phyloP scores from a whole-genome alignment of 2,797 vertebrate species.

The Danio albolineatus region DNA sequence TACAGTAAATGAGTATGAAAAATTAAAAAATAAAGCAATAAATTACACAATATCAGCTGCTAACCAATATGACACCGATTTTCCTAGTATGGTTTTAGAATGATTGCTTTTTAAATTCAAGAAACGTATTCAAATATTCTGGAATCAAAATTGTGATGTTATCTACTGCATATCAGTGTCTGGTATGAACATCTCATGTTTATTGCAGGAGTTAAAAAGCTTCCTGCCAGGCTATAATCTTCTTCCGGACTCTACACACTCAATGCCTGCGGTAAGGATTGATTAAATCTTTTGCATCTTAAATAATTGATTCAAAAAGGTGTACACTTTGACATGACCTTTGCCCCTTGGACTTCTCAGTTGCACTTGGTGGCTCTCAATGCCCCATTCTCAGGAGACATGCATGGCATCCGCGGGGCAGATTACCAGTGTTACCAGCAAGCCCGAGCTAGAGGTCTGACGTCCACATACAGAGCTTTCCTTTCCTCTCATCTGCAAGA shows the following conservation, averaged over 20 bases:
- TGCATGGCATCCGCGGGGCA: conserved; percentile 84
- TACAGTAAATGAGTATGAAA: no score
- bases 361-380: conserved; percentile 92
- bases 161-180: conserved; percentile 45
- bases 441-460: conserved; percentile 85
- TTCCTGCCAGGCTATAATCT: conserved; percentile 51
- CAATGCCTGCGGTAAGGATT: conserved; percentile 54
- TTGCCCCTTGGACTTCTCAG: conserved; percentile 68
- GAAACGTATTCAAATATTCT: not conserved
- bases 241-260: conserved; percentile 38
- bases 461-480: conserved; percentile 91
- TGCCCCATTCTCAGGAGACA: conserved; percentile 84
- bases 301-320: conserved; percentile 13
- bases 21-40: no score
- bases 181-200: conserved; percentile 45
- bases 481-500: conserved; percentile 95
- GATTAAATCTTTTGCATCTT: conserved; percentile 14
- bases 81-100: no score
- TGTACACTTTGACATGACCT: not conserved
- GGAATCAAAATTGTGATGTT: not conserved
- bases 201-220: conserved; percentile 52
- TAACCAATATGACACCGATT: not conserved
- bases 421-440: conserved; percentile 96
- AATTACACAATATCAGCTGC: not conserved
- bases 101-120: no score